Conservation (phyloP, 2,113 vertebrate species). For the Balaenoptera acutorostrata region DNA sequence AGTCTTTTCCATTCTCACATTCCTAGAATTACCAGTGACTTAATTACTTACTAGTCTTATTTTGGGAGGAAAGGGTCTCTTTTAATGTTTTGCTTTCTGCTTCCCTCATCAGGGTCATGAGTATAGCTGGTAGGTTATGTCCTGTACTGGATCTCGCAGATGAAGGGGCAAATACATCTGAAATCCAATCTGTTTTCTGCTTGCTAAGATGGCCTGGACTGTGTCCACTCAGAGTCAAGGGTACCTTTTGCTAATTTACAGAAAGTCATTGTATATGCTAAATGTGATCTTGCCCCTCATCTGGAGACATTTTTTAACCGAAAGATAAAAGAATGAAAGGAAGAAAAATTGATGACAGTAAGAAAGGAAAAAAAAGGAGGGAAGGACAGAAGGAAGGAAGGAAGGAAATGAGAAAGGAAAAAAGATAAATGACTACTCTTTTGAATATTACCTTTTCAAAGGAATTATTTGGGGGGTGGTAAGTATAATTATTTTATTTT, state of each 20-base stretch:
- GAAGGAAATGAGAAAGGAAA: too few relatives aligned
- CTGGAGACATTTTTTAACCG: neutral
- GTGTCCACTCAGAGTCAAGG: neutral
- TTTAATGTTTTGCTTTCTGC: conserved; percentile 51
- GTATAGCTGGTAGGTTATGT: neutral
- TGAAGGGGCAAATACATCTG: neutral
- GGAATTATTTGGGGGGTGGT: conserved; percentile 27
- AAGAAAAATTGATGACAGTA: neutral
- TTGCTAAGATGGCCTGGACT: neutral
- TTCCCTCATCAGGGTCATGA: conserved; percentile 32
- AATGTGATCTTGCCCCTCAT: neutral
- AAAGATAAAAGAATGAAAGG: neutral
- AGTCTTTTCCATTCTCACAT: neutral
- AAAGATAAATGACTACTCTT: neutral
- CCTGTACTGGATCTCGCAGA: neutral
- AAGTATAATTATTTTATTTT: conserved; percentile 64
- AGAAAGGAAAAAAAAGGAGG: neutral
- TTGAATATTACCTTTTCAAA: neutral
- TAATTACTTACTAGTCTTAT: neutral
- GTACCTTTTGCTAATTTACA: neutral
- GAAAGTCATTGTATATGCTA: neutral
- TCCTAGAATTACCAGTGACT: neutral
- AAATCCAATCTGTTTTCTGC: neutral
- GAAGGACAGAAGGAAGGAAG: neutral
- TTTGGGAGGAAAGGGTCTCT: neutral